Evolutionary conservation across 2,888 invertebrate species (phyloP), one percentile per base, ranked within the genome.

Genomic region (Calameuta idolon): DNA sequence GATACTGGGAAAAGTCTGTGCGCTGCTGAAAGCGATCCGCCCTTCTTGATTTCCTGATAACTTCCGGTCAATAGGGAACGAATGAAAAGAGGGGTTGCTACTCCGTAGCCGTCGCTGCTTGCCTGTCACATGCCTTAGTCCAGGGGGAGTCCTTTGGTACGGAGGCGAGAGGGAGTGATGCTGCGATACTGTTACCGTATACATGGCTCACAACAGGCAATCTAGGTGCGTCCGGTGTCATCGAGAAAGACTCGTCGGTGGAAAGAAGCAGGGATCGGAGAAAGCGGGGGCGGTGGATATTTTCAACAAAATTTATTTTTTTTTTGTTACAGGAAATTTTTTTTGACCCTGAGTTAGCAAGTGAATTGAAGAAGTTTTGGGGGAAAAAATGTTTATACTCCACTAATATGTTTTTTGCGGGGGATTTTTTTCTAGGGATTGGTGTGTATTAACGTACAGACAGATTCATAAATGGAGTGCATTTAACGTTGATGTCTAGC

Each of bases 1-100:
- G 84, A 85, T 69, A 74, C 81, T 75, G 78, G 76, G 76, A 74
- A 76, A 77, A 69, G 75, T 71, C 77, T 75, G 55, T 35, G 31
- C 73, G 31, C 33, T 71, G 40, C 33, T 37, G 34, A 69, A 77
- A 69, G 69, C 37, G 71, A 71, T 71, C 71, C 31, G 23, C 55
- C 55, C 55, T 55, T 55, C 55, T 55, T 55, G 55, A 55, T 55
- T 55, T 23, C 2, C 55, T 55, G 55, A 55, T 55, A 55, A 55
- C 55, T 55, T 55, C 55, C 55, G 55, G 55, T 55, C 55, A 55
- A 55, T 55, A 55, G 55, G 55, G 55, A 15, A 23, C 9, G 55
- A 55, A 55, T 55, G 55, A 15, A 55, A 55, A 55, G 55, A 55
- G 55, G 55, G 55, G 55, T 55, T 23, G 55, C 23, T 9, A 55